These are phyloP conservation scores for Cepaea nemoralis DNA, from an alignment of 1,140 invertebrate species.

Conservation along the genomic window DNA sequence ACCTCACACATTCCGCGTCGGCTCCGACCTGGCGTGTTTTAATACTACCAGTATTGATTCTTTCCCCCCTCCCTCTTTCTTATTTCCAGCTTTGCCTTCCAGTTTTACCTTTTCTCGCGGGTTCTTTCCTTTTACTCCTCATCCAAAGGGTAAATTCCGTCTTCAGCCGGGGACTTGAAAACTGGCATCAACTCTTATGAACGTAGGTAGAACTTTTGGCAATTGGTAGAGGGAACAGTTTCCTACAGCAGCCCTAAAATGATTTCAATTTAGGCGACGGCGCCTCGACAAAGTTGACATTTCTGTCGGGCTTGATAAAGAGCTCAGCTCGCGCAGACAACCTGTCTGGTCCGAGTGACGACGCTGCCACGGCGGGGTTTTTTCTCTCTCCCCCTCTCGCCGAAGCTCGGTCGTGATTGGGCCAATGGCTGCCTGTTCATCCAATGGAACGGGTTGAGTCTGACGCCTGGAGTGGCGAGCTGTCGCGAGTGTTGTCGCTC, in stretches of 20 bases:
- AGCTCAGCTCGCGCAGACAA: conserved; percentile 34
- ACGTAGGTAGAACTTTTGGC: no score
- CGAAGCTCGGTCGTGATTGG: conserved; percentile 18
- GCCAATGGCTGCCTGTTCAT: not conserved
- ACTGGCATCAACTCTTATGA: not conserved
- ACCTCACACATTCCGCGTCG: not conserved
- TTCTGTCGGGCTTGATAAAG: conserved; percentile 37
- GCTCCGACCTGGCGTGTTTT: conserved; percentile 32
- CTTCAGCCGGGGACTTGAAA: not conserved
- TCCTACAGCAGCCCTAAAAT: not conserved
- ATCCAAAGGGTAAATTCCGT: not conserved
- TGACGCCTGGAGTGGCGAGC: conserved; percentile 26
- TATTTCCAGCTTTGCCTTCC: no score
- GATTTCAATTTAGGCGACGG: conserved; percentile 2
- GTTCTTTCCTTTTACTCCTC: no score
- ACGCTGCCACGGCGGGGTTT: conserved; percentile 15
- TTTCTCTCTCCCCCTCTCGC: not conserved
- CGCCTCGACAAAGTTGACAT: conserved; percentile 28
- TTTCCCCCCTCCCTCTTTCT: no score
- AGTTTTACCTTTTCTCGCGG: no score
- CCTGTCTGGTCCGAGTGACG: conserved; percentile 32
- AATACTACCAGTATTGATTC: not conserved
- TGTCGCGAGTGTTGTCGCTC: not conserved
- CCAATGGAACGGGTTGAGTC: conserved; percentile 27
- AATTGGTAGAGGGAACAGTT: not conserved